Evolutionary conservation across 2,888 invertebrate species (phyloP), one percentile per base, ranked within the genome.

Genomic region (Seira ritae): DNA sequence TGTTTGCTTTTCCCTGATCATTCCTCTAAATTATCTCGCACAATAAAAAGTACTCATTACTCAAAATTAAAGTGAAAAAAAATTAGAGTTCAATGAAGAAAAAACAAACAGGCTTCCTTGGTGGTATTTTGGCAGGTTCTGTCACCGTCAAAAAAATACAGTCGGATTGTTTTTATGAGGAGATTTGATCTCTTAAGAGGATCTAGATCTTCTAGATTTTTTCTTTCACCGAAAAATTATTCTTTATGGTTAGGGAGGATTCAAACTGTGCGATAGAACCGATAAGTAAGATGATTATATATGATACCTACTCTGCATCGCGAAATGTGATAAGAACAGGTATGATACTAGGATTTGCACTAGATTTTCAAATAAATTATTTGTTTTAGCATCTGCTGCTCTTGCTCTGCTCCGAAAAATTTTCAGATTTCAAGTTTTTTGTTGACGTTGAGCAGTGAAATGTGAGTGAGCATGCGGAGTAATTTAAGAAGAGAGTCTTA

Each of bases 131-230:
- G 75, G 68, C 75, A 23, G 17, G 31, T 37, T 15, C 8, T 67
- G 72, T 72, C 72, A 23, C 71, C 42, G 1, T 70, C 20, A 20
- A 37, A 55, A 67, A 69, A 42, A 31, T 46, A 19, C 42, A 31
- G 24, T 62, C 42, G 31, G 80, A 83, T 83, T 78, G 12, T n/a
- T 65, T 76, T 73, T 62, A 8, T 62, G 62, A 42, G 20, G 67
- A 23, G 73, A 74, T 78, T 31, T 31, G 31, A 4, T 4, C 2
- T 31, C 31, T 2, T 31, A 31, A 31, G 8, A 31, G 31, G 31
- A 31, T 31, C 83, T 83, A 83, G 78, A 82, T 74, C 77, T 76
- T 81, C 76, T 76, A 81, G 81, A 74, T 80, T 80, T n/a, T n/a
- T 31, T 31, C 31, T 31, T 42, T 67, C 75, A 76, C 66, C 46